Percentiles rank a stretch among this genome's conserved stretches.
Conservation (phyloP, 2,113 vertebrate genomes). For the Psophia crepitans region DNA sequence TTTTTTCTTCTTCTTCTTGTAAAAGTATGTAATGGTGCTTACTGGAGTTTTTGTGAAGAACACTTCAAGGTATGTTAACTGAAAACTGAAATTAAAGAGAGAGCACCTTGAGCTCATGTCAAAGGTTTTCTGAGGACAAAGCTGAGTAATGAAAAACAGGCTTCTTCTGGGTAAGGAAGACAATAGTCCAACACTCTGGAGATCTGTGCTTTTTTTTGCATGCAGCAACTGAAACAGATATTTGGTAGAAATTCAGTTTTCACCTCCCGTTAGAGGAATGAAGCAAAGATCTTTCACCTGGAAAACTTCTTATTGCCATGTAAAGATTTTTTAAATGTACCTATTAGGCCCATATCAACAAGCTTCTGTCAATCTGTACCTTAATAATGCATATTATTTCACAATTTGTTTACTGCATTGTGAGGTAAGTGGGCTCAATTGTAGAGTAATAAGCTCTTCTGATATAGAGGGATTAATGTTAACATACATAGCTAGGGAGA, state of each 20-base stretch:
- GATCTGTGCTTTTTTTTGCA: not conserved
- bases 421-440: not conserved
- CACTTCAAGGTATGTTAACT: not conserved
- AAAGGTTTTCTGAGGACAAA: not conserved
- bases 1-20: not conserved
- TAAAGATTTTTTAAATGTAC: not conserved
- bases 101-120: rapidly evolving
- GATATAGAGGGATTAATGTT: not conserved
- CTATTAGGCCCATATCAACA: not conserved
- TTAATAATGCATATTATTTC: not conserved
- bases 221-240: not conserved
- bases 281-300: not conserved
- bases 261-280: not conserved
- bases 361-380: not conserved
- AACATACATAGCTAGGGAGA: not conserved
- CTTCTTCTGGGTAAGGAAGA: not conserved
- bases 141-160: not conserved
- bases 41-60: not conserved
- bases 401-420: not conserved
- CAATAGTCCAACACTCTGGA: not conserved
- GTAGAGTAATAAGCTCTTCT: not conserved
- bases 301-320: not conserved
- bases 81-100: not conserved
- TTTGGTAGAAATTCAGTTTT: not conserved
- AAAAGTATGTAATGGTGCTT: not conserved